Evolutionary conservation across 37 sponge, comb jelly and placozoan genomes (phyloP), one percentile per base, ranked within the genome.

Genomic region (Halichondria panicea): DNA sequence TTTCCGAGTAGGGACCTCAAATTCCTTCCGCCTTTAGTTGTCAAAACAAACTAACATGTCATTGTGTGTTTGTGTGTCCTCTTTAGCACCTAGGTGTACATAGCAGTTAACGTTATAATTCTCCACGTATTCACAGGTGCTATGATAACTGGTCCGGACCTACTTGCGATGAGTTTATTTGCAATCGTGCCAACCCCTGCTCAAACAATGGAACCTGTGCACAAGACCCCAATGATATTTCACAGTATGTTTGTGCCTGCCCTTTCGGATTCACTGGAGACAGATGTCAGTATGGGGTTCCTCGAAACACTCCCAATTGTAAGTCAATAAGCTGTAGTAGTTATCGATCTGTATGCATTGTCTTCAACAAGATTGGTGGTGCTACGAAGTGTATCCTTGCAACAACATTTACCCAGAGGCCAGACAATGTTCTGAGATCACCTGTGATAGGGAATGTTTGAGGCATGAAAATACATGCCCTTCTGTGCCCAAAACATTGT

Each of bases 81-180:
- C 13, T 15, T 15, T 48, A 48, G 52, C 13, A 11, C 52, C 52
- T 48, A 48, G 52, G 13, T 48, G 52, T 48, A 48, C 52, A 48
- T 48, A 48, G 15, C 15, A 15, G 52, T 15, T 15, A 48, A 48
- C 52, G 11, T 48, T 18, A 15, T 18, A 11, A 48, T 15, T 48
- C 13, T 48, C 15, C 15, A 48, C 13, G 52, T 18, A 15, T 11
- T 48, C 27, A 5, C 63, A 87, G 87, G 0, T 87, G 87, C 75
- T 18, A 69, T 30, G 24, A 6, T 0, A 80, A 81, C 64, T 87
- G 87, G 87, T 67, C 11, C 75, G 87, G 87, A 0, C 54, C 19
- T 7, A 25, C 55, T 25, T 87, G 87, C 54, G 41, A 46, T 3
- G 35, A 8, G 5, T 75, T 50, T 32, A 39, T 59, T 34, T 87